Conservation (phyloP, 1,140 invertebrate genomes). For the Rhopalosiphum maidis region DNA sequence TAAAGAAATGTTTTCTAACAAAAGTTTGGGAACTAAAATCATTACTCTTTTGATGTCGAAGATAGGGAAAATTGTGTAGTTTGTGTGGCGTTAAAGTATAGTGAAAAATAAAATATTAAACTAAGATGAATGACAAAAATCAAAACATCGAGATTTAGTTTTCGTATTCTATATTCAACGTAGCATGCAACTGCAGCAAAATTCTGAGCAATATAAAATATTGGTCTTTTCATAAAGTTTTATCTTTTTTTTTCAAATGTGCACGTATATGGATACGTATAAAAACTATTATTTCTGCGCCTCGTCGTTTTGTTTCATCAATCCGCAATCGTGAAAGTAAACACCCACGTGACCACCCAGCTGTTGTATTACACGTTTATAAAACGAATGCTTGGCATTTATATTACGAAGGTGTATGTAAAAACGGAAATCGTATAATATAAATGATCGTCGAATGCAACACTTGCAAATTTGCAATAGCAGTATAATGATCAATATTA, state of each 20-base stretch:
- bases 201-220: neutral
- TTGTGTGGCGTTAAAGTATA: neutral
- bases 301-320: slow-evolving; percentile 30
- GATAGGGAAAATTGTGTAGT: neutral
- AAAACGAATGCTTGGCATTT: neutral
- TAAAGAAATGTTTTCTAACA: neutral
- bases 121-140: slow-evolving; percentile 29
- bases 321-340: slow-evolving; percentile 22
- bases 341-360: slow-evolving; percentile 34
- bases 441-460: neutral
- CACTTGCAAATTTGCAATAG: neutral
- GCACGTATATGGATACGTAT: neutral
- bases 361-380: neutral
- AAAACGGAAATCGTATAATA: slow-evolving; percentile 20
- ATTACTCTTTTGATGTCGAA: slow-evolving; percentile 29
- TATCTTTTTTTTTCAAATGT: neutral
- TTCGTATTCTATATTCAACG: neutral
- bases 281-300: neutral
- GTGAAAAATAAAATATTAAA: slow-evolving; percentile 24
- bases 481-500: neutral
- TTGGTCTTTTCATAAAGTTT: neutral
- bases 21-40: slow-evolving; percentile 24
- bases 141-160: neutral
- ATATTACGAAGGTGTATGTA: neutral
- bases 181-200: neutral